Conservation (phyloP, 2,113 vertebrate species). For the Vulpes vulpes region DNA sequence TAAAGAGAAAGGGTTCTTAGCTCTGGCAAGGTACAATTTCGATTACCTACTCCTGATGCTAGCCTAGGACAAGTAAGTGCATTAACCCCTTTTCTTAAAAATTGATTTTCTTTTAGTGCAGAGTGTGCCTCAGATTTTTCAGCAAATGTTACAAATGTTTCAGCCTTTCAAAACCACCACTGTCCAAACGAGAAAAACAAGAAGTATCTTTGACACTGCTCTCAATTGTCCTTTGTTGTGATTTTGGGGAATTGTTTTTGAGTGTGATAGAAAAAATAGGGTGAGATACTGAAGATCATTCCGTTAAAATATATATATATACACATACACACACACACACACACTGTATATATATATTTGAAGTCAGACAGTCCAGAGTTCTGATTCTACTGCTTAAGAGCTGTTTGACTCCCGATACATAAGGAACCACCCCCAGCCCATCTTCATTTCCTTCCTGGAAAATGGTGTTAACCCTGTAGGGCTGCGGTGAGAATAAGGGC, state of each 20-base stretch:
- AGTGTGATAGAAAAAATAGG: not conserved
- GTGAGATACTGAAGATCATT: not conserved
- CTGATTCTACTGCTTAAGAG: not conserved
- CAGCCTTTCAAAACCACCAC: not conserved
- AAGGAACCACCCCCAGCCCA: not conserved
- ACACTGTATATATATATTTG: accelerated
- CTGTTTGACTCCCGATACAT: not conserved
- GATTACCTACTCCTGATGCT: not conserved
- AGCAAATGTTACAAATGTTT: not conserved
- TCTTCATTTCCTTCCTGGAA: not conserved
- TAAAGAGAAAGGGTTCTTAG: not conserved
- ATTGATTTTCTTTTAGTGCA: not conserved
- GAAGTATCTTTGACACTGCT: not conserved
- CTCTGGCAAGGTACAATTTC: not conserved
- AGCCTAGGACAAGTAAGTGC: not conserved
- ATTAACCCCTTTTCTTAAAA: not conserved
- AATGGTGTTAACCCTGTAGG: not conserved
- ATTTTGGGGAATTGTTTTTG: not conserved
- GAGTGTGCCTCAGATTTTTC: not conserved
- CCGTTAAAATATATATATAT: not conserved
- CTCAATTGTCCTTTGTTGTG: not conserved
- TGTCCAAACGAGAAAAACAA: not conserved
- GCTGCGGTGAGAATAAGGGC: not conserved
- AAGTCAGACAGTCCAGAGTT: not conserved
- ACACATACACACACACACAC: too few species aligned